Evolutionary conservation across 2,113 vertebrate genomes (phyloP), one percentile per base, ranked within the genome.

Genomic region (Tachysurus vachellii): DNA sequence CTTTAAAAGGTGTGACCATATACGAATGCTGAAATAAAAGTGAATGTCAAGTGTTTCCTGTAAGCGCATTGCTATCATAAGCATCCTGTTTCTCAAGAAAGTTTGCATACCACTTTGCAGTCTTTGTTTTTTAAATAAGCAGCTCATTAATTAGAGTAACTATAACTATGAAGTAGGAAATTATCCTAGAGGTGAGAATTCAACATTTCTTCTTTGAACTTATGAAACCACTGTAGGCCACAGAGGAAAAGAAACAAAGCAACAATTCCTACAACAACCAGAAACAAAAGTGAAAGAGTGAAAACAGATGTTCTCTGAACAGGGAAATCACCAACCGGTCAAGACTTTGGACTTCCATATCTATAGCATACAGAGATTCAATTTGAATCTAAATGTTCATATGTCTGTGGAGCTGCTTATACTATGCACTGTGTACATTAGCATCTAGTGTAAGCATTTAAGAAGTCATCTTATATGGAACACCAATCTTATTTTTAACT

Each of bases 261-360:
- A 57, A 21, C 57, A 21, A 59, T 7, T 5, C 8, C n/a, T 4
- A n/a, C 14, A 64, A 26, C 42, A 14, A 10, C 9, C 23, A 54
- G 11, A 84, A 50, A 3, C 36, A 50, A 85, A 85, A 85, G 59
- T 79, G 28, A 79, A 85, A 79, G 16, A 36, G 71, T 47, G 4
- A 19, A 21, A 44, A 44, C 16, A 21, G 16, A 68, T 68, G 14
- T n/a, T n/a, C 66, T 68, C 66, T 68, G 14, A 23, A 11, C 31
- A 47, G 42, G 19, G 8, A 75, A 75, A 11, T 75, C 19, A 42
- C 17, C 8, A 47, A 23, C 9, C 9, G 1, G 9, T 3, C 42
- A 23, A 10, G 19, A 31, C 11, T 31, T n/a, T 68, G 66, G 70
- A 54, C 47, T 28, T 53, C 47, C 16, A 47, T 1, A 11, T 0